Conservation (phyloP, 2,113 vertebrate genomes). For the Chitala chitala region DNA sequence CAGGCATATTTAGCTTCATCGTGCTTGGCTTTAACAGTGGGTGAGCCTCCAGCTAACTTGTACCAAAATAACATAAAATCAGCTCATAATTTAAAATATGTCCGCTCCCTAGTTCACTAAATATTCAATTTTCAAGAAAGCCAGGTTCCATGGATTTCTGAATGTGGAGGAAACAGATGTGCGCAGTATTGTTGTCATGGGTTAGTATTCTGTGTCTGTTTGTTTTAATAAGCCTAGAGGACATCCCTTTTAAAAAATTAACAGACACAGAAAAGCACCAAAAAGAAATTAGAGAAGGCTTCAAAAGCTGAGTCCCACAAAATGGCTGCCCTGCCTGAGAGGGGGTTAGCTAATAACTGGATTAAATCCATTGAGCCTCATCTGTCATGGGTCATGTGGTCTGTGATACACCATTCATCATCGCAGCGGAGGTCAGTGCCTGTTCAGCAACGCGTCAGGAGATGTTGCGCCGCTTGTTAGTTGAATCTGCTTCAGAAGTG, state of each 20-base stretch:
- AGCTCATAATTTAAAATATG: no score
- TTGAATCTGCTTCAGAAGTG: conserved; percentile 16
- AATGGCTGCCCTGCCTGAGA: neutral
- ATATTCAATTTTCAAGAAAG: no score
- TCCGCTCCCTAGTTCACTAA: neutral
- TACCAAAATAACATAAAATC: neutral
- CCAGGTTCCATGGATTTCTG: no score
- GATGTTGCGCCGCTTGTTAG: conserved; percentile 23
- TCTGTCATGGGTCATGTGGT: conserved; percentile 11
- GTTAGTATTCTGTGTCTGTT: neutral
- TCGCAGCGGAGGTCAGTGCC: conserved; percentile 14
- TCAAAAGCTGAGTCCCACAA: neutral
- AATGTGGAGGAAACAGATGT: no score
- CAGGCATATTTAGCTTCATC: no score
- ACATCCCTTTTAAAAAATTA: neutral
- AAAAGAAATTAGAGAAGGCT: neutral
- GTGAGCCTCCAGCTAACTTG: no score
- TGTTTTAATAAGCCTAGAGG: neutral
- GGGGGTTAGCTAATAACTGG: conserved; percentile 17
- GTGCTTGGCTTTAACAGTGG: no score
- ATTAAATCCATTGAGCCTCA: conserved; percentile 11
- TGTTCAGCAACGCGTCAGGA: neutral
- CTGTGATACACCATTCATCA: conserved; percentile 16
- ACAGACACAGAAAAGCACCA: neutral
- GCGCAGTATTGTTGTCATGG: neutral